Evolutionary conservation across 30 jellyfish, hydroid and myxozoan genomes (phyloP).

Genomic region (Aurelia aurita): DNA sequence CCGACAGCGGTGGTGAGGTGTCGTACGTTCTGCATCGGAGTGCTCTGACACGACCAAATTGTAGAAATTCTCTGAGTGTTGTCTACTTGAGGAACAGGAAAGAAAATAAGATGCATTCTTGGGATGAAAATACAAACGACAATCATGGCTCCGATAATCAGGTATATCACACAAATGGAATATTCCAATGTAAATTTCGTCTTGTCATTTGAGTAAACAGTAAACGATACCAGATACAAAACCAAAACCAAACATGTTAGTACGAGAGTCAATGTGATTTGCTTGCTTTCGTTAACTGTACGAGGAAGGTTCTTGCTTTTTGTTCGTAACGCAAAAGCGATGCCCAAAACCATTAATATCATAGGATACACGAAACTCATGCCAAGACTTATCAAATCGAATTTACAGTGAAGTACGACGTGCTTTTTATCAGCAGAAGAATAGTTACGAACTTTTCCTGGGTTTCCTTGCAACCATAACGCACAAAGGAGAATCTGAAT

Average conservation of each 20-base stretch:
- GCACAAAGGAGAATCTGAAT: slow-evolving; percentile 45
- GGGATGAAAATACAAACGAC: slow-evolving; percentile 32
- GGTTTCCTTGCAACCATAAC: slow-evolving; percentile 53
- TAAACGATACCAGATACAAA: slow-evolving; percentile 21
- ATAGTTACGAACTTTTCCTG: slow-evolving; percentile 13
- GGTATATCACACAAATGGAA: slow-evolving; percentile 24
- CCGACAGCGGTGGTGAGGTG: too few species aligned
- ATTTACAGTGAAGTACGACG: slow-evolving; percentile 35
- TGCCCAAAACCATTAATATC: slow-evolving; percentile 20
- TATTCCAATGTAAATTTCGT: slow-evolving; percentile 28
- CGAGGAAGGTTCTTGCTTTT: slow-evolving; percentile 20
- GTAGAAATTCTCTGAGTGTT: too few species aligned
- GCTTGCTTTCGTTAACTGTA: slow-evolving; percentile 37
- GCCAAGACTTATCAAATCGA: slow-evolving; percentile 12
- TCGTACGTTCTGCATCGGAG: too few species aligned
- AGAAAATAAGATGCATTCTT: neutral
- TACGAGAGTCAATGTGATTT: slow-evolving; percentile 16
- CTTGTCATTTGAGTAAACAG: slow-evolving; percentile 12
- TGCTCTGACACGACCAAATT: too few species aligned
- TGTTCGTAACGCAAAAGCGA: slow-evolving; percentile 35
- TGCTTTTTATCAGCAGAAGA: slow-evolving; percentile 19
- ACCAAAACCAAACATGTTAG: slow-evolving; percentile 24
- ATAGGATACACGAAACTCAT: slow-evolving; percentile 38
- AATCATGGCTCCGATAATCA: slow-evolving; percentile 25
- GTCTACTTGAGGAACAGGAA: too few species aligned